These are phyloP conservation scores for Acanthosoma haemorrhoidale DNA, from an alignment of 2,888 invertebrate species.

Conservation along the genomic window DNA sequence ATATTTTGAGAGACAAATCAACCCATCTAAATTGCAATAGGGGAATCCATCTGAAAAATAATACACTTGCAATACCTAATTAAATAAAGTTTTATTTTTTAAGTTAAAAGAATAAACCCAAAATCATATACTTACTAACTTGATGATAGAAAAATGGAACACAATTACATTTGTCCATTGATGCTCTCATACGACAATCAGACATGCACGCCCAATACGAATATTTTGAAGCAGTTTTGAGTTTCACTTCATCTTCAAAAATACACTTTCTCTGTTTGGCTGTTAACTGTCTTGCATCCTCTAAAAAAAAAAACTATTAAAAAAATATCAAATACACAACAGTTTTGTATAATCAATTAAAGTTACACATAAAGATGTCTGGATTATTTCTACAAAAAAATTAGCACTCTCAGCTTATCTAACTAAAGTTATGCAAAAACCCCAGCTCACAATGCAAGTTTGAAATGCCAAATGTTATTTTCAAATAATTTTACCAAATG, in stretches of 20 bases:
- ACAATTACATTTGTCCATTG: slow-evolving; percentile 60
- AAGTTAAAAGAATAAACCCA: not conserved
- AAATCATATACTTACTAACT: slow-evolving; percentile 48
- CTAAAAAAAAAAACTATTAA: too few species aligned
- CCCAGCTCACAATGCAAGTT: too few species aligned
- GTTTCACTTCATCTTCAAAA: slow-evolving; percentile 60
- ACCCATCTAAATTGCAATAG: slow-evolving; percentile 56
- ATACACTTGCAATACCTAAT: not conserved
- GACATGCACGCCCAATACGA: slow-evolving; percentile 67
- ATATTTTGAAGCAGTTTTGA: slow-evolving; percentile 58
- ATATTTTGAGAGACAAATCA: slow-evolving; percentile 44
- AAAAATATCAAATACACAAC: too few species aligned
- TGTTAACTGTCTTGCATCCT: slow-evolving; percentile 63
- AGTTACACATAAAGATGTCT: too few species aligned
- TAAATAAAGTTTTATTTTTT: not conserved
- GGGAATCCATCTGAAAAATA: slow-evolving; percentile 50
- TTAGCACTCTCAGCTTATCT: not conserved
- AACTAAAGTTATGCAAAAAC: too few species aligned
- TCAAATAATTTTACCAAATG: too few species aligned
- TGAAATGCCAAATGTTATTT: too few species aligned
- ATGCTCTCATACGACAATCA: slow-evolving; percentile 64
- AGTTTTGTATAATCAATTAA: too few species aligned
- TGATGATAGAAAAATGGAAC: slow-evolving; percentile 66
- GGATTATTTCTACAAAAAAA: too few species aligned
- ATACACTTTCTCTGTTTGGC: slow-evolving; percentile 66